phyloP scores from a whole-genome alignment of 2,797 vertebrate species.

The Podarcis siculus region DNA sequence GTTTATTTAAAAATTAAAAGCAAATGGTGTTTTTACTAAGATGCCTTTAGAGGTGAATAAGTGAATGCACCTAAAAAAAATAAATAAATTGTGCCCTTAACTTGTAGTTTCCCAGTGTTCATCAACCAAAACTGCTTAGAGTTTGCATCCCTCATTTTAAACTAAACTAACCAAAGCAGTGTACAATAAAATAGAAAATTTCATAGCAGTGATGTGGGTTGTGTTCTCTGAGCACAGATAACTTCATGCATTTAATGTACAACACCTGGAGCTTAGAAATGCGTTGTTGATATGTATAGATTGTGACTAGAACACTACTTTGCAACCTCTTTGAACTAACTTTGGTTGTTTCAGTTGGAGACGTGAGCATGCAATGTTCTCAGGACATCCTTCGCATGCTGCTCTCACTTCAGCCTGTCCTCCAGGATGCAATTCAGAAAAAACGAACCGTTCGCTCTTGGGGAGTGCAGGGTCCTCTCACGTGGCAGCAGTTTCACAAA shows the following conservation, averaged over 20 bases:
- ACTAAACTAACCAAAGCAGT: background rate
- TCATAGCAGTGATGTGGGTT: background rate
- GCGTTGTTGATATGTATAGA: background rate
- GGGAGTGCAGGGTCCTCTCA: conserved; percentile 98
- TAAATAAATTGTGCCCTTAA: background rate
- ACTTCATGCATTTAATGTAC: background rate
- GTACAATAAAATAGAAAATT: background rate
- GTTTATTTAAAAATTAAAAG: background rate
- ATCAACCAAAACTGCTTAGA: background rate
- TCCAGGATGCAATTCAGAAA: conserved; percentile 98
- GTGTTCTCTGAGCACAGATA: background rate
- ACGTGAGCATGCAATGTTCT: conserved; percentile 94
- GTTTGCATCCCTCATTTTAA: background rate
- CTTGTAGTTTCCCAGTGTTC: background rate
- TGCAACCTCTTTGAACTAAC: background rate
- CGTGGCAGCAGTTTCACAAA: conserved; percentile 99
- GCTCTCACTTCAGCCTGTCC: conserved; percentile 94
- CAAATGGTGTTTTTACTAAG: background rate
- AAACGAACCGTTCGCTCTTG: conserved; percentile 96
- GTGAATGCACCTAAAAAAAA: background rate
- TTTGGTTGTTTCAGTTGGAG: conserved; percentile 74
- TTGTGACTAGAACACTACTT: too few species aligned
- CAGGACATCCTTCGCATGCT: conserved; percentile 97
- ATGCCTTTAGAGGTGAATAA: too few species aligned
- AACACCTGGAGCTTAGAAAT: background rate